Conservation (phyloP, 2,797 vertebrate genomes). For the Arnoldichthys spilopterus region DNA sequence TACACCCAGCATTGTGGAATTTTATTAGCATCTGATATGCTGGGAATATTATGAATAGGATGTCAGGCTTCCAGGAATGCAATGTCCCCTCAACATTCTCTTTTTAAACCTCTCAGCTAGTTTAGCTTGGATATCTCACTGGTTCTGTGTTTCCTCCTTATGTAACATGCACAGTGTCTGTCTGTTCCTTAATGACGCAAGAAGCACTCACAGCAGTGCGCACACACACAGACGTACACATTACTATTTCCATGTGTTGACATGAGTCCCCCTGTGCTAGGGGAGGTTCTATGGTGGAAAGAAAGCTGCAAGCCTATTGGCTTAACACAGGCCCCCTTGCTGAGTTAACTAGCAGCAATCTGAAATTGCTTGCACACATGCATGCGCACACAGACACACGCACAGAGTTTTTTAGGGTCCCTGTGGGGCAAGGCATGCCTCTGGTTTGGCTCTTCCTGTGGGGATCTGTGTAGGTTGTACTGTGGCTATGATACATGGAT, state of each 20-base stretch:
- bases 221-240: conserved; percentile 34
- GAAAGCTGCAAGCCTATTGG: conserved; percentile 31
- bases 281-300: conserved; percentile 15
- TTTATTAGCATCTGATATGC: not conserved
- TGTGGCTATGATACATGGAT: not conserved
- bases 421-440: not conserved
- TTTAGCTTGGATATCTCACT: not conserved
- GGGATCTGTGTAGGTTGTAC: not conserved
- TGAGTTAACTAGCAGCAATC: not conserved
- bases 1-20: not conserved
- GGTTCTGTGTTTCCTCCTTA: not conserved
- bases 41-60: not conserved
- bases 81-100: not conserved
- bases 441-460: not conserved
- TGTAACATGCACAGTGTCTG: not conserved
- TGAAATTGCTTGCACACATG: not conserved
- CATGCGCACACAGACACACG: not conserved
- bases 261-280: conserved; percentile 17
- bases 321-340: conserved; percentile 1
- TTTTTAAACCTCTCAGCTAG: conserved; percentile 1
- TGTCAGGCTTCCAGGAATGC: not conserved
- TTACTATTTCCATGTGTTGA: conserved; percentile 52
- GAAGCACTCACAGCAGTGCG: not conserved
- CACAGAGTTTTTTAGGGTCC: not conserved
- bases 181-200: conserved; percentile 37